These are phyloP conservation scores for Euplexia lucipara DNA, from an alignment of 2,888 invertebrate genomes.

Conservation along the genomic window DNA sequence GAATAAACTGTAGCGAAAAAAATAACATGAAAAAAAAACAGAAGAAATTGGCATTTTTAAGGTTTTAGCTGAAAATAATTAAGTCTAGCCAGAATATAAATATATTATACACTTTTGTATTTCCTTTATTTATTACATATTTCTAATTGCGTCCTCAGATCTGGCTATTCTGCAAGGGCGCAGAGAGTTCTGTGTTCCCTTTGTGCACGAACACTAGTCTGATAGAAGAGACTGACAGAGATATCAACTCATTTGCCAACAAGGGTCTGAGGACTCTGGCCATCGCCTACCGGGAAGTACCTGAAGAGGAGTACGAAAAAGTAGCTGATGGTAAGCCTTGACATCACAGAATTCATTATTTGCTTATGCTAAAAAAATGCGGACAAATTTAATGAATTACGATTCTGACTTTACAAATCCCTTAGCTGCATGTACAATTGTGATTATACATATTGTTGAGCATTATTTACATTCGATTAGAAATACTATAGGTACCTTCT, in stretches of 20 bases:
- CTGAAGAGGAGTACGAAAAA: slow-evolving; percentile 92
- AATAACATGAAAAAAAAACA: too few relatives aligned
- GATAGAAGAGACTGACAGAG: slow-evolving; percentile 86
- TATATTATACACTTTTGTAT: too few relatives aligned
- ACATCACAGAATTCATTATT: neutral
- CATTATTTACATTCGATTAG: too few relatives aligned
- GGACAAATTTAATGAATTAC: neutral
- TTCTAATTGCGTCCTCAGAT: slow-evolving; percentile 75
- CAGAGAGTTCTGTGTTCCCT: slow-evolving; percentile 94
- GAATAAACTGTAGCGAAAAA: too few relatives aligned
- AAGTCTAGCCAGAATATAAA: too few relatives aligned
- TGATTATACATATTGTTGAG: too few relatives aligned
- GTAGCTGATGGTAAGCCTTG: slow-evolving; percentile 86
- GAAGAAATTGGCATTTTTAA: too few relatives aligned
- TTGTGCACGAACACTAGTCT: slow-evolving; percentile 87
- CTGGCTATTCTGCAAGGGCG: slow-evolving; percentile 95
- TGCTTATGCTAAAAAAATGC: neutral
- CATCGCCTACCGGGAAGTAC: slow-evolving; percentile 93
- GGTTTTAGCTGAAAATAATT: too few relatives aligned
- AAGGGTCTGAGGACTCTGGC: slow-evolving; percentile 96
- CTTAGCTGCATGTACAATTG: too few relatives aligned
- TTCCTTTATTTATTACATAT: too few relatives aligned
- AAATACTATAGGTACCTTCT: too few relatives aligned
- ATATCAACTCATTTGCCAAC: slow-evolving; percentile 91
- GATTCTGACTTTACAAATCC: too few relatives aligned